Evolutionary conservation across 2,888 invertebrate species (phyloP).

Genomic region (Drosophila borealis): DNA sequence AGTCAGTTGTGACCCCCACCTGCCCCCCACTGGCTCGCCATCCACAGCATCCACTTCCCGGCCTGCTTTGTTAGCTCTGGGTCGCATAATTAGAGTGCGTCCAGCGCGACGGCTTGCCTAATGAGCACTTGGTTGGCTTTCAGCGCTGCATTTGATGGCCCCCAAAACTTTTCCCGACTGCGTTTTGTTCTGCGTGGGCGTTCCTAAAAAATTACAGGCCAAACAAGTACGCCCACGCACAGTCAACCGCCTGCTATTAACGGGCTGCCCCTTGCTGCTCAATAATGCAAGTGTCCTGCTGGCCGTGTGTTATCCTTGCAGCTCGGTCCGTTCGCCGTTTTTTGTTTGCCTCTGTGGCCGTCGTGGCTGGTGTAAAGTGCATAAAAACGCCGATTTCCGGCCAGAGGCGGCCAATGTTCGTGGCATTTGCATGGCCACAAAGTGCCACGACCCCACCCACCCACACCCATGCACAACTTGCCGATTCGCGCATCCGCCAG

Average conservation of each 20-base stretch:
- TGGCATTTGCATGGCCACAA: conserved; percentile 71
- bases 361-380: conserved; percentile 46
- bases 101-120: conserved; percentile 61
- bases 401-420: conserved; percentile 18
- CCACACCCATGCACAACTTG: conserved; percentile 15
- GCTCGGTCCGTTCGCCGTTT: conserved; percentile 1
- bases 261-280: conserved; percentile 33
- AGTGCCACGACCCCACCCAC: conserved; percentile 34
- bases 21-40: not conserved
- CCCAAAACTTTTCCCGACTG: conserved; percentile 13
- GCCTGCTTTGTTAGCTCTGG: conserved; percentile 18
- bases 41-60: not conserved
- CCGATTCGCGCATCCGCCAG: conserved; percentile 47
- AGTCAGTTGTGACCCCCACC: conserved; percentile 15
- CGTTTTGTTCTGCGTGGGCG: conserved; percentile 29
- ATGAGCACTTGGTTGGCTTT: conserved; percentile 66
- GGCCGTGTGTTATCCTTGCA: conserved; percentile 8
- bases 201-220: conserved; percentile 47
- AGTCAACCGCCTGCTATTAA: not conserved
- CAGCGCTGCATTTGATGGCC: conserved; percentile 63
- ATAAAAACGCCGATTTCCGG: conserved; percentile 68
- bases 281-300: conserved; percentile 55
- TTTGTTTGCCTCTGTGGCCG: conserved; percentile 52
- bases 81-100: conserved; percentile 67
- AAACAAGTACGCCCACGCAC: conserved; percentile 11